These are phyloP conservation scores for Trichonephila inaurata DNA, from an alignment of 1,140 invertebrate genomes.

Conservation along the genomic window DNA sequence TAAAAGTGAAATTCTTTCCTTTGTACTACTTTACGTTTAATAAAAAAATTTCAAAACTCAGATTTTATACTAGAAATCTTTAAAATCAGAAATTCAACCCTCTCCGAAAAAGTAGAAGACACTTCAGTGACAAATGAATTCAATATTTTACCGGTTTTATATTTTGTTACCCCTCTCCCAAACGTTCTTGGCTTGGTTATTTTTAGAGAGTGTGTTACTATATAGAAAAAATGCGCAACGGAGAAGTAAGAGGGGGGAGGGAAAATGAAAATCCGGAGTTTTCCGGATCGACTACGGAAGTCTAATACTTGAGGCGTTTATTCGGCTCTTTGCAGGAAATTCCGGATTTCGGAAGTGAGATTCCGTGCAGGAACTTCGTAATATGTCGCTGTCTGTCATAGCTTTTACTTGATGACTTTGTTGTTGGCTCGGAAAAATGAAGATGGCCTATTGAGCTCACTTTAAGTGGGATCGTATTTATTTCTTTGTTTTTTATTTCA, in stretches of 20 bases:
- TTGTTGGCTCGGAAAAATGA: background rate
- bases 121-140: no score
- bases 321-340: conserved; percentile 66
- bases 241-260: background rate
- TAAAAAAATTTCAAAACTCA: no score
- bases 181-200: background rate
- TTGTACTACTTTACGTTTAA: no score
- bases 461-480: background rate
- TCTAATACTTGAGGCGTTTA: conserved; percentile 66
- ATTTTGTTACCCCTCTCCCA: background rate
- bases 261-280: conserved; percentile 53
- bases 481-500: background rate
- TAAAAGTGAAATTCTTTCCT: no score
- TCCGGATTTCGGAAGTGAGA: conserved; percentile 69
- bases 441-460: background rate
- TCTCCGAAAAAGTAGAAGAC: no score
- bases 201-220: background rate
- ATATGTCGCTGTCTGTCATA: conserved; percentile 60
- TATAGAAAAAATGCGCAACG: background rate
- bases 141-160: background rate
- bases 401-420: conserved; percentile 32
- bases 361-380: conserved; percentile 69
- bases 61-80: no score
- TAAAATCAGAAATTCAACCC: no score
- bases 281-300: conserved; percentile 55